Evolutionary conservation across 2,113 vertebrate species (phyloP), one percentile per base, ranked within the genome.

Genomic region (Mesoclemmys tuberculata): DNA sequence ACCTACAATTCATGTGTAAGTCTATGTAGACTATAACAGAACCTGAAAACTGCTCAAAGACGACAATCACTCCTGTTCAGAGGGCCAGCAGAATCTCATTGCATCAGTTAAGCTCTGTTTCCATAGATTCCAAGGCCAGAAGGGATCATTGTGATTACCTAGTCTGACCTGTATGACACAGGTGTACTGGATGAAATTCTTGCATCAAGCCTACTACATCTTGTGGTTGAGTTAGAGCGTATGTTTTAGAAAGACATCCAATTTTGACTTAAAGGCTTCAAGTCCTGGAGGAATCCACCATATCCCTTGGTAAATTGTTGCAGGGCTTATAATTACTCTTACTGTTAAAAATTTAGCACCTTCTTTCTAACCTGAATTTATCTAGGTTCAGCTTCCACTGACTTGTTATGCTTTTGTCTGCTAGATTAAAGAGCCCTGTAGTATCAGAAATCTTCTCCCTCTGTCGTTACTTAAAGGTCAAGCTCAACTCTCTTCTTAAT

Each of bases 311-410:
- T 82, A 56, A 90, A n/a, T 41, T 88, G 54, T 51, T 81, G 92
- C 75, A 89, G 49, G 51, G 41, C 24, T 21, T n/a, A n/a, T 95
- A 87, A 90, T 96, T 91, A 75, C 56, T 91, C 46, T 94, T 58
- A 2, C 49, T 85, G 24, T 85, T 90, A 87, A 93, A 89, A 49
- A 51, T 41, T 84, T 87, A 95, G 86, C 48, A 79, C 56, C 88
- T 46, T 89, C 82, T 92, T 96, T 94, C 78, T 80, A 90, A 61
- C 58, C 88, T 0, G 0, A 29, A 24, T 84, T 58, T 64, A 24
- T 54, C 48, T 41, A 54, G 79, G 93, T 95, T 96, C 85, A 85
- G n/a, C 75, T 83, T 85, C 46, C 68, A 92, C 24, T 13, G 46
- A 68, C 87, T 91, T 81, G n/a, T 55, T 92, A 81, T 38, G 7